Evolutionary conservation across 2,888 invertebrate genomes (phyloP).

Genomic region (Perizoma flavofasciatum): DNA sequence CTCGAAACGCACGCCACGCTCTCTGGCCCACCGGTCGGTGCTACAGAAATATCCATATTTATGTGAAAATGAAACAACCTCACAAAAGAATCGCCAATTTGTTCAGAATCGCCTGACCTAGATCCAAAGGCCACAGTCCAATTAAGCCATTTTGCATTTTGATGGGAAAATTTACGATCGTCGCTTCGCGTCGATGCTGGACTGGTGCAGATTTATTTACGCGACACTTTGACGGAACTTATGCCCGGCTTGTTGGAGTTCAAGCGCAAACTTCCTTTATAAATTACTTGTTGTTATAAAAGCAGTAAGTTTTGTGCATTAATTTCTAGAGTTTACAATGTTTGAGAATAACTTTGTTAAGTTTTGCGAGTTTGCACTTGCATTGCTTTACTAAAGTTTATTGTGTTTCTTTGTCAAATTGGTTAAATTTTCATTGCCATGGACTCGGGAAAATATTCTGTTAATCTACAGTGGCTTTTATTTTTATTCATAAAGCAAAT

Average conservation of each 20-base stretch:
- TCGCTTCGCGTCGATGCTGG: slow-evolving; percentile 62
- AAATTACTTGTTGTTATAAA: slow-evolving; percentile 33
- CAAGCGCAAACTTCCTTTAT: slow-evolving; percentile 24
- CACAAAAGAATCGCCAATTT: slow-evolving; percentile 76
- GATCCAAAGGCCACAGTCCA: slow-evolving; percentile 79
- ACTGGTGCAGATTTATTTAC: slow-evolving; percentile 66
- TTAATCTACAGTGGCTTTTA: neutral
- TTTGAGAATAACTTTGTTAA: slow-evolving; percentile 22
- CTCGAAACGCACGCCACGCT: slow-evolving; percentile 88
- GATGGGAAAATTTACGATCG: slow-evolving; percentile 80
- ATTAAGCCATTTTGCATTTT: slow-evolving; percentile 83
- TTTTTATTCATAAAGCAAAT: neutral
- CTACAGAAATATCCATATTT: slow-evolving; percentile 61
- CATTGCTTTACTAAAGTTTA: slow-evolving; percentile 16
- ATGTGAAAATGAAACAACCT: slow-evolving; percentile 61
- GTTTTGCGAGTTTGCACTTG: slow-evolving; percentile 24
- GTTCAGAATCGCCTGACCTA: slow-evolving; percentile 77
- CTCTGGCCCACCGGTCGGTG: slow-evolving; percentile 90
- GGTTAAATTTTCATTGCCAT: slow-evolving; percentile 2
- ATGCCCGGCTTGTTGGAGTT: slow-evolving; percentile 31
- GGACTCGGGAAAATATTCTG: slow-evolving; percentile 4
- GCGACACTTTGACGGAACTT: slow-evolving; percentile 56
- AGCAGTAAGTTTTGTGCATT: slow-evolving; percentile 29
- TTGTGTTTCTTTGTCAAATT: slow-evolving; percentile 10
- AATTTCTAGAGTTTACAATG: slow-evolving; percentile 27